Evolutionary conservation across 2,888 invertebrate species (phyloP).

Genomic region (Lasioglossum zephyrum): DNA sequence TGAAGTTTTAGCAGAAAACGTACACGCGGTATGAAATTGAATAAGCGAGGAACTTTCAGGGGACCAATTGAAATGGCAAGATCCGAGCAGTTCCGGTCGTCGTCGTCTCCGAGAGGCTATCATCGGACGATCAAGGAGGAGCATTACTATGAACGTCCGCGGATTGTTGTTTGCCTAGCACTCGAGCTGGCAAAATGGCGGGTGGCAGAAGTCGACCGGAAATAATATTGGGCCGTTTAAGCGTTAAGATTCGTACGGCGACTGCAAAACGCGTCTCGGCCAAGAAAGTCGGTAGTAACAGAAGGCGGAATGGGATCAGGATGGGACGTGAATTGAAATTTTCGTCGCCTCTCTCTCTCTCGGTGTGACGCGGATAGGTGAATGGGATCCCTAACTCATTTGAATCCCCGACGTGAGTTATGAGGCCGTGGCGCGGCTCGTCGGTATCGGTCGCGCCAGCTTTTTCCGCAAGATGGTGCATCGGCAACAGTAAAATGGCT

Average conservation of each 20-base stretch:
- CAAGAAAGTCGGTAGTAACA: not conserved
- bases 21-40: not conserved
- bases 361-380: constrained; percentile 55
- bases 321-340: constrained; percentile 57
- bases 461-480: constrained; percentile 59
- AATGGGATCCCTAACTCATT: constrained; percentile 70
- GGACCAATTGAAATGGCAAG: not conserved
- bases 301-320: constrained; percentile 37
- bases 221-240: constrained; percentile 7
- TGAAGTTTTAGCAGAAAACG: not conserved
- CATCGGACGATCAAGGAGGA: not conserved
- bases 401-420: constrained; percentile 64
- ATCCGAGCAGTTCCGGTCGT: not conserved
- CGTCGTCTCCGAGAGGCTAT: not conserved
- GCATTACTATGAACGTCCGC: not conserved
- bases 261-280: not conserved
- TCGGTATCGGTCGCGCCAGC: constrained; percentile 34
- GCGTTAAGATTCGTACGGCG: not conserved
- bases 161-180: not conserved
- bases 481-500: constrained; percentile 21
- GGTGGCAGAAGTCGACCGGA: not conserved
- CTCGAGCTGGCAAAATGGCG: not conserved
- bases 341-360: constrained; percentile 25
- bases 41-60: not conserved
- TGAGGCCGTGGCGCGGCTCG: constrained; percentile 30